phyloP scores from a whole-genome alignment of 2,888 invertebrate species.

The Tenthredo distinguenda region DNA sequence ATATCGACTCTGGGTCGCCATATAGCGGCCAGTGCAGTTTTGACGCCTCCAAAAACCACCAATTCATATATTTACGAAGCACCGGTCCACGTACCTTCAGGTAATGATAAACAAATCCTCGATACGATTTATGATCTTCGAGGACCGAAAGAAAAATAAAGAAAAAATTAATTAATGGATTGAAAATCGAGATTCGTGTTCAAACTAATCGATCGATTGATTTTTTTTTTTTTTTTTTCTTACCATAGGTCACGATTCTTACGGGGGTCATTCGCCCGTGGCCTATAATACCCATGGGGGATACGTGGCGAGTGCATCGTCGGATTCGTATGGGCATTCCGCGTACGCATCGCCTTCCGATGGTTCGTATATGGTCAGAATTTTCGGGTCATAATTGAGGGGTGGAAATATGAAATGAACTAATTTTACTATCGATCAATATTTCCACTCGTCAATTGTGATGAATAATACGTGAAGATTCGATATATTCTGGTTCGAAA shows the following conservation, averaged over 20 bases:
- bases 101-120: background rate
- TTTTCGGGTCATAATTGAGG: background rate
- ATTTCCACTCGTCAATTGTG: background rate
- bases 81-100: constrained; percentile 30
- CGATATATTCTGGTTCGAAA: background rate
- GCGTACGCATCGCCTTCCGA: constrained; percentile 64
- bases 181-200: background rate
- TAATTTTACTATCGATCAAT: background rate
- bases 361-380: constrained; percentile 61
- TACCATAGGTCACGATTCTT: constrained; percentile 61
- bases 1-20: constrained; percentile 90
- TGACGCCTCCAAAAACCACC: constrained; percentile 78
- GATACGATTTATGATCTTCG: background rate
- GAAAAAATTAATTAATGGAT: background rate
- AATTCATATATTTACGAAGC: constrained; percentile 58
- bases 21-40: constrained; percentile 87
- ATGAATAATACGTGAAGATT: background rate
- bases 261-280: constrained; percentile 68
- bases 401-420: background rate
- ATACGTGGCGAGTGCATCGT: constrained; percentile 56
- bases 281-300: constrained; percentile 59
- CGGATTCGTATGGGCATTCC: constrained; percentile 58
- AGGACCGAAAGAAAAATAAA: background rate
- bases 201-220: background rate
- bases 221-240: background rate